phyloP scores from a whole-genome alignment of 2,797 vertebrate species.

The Tangara arthus region DNA sequence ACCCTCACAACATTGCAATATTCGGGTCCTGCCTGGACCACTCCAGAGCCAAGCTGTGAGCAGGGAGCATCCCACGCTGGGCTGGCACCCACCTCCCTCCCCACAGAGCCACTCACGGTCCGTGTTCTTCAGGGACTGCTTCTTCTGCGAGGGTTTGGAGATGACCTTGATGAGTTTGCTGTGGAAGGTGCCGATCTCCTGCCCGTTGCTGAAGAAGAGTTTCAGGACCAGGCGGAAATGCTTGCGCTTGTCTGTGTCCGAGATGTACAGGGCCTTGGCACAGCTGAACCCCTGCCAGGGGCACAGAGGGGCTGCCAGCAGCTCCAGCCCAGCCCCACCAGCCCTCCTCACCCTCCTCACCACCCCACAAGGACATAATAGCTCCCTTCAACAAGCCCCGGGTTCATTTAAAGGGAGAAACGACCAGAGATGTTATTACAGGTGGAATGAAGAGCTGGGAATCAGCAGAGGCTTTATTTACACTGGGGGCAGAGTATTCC shows the following conservation, averaged over 20 bases:
- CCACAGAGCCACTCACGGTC: conserved; percentile 79
- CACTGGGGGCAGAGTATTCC: conserved; percentile 51
- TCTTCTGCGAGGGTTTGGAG: conserved; percentile 97
- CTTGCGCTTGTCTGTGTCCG: conserved; percentile 92
- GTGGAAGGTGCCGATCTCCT: conserved; percentile 90
- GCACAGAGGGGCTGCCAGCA: neutral
- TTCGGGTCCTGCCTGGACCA: neutral
- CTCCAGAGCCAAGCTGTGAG: neutral
- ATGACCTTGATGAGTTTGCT: conserved; percentile 95
- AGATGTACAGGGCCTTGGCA: conserved; percentile 93
- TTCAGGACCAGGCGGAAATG: conserved; percentile 89
- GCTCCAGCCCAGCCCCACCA: neutral
- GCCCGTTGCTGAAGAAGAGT: conserved; percentile 85
- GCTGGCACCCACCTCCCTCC: neutral
- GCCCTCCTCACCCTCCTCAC: neutral
- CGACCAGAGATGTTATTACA: conserved; percentile 58
- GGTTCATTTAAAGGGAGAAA: conserved; percentile 33
- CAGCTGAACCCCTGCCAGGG: conserved; percentile 84
- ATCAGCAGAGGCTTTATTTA: conserved; percentile 51
- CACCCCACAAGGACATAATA: neutral
- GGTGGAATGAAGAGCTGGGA: conserved; percentile 54
- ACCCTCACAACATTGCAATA: too few relatives aligned
- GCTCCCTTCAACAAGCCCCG: neutral
- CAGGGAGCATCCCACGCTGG: neutral
- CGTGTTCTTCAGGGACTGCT: conserved; percentile 94